Evolutionary conservation across 2,888 invertebrate species (phyloP), one percentile per base, ranked within the genome.

Genomic region (Eupithecia inturbata): DNA sequence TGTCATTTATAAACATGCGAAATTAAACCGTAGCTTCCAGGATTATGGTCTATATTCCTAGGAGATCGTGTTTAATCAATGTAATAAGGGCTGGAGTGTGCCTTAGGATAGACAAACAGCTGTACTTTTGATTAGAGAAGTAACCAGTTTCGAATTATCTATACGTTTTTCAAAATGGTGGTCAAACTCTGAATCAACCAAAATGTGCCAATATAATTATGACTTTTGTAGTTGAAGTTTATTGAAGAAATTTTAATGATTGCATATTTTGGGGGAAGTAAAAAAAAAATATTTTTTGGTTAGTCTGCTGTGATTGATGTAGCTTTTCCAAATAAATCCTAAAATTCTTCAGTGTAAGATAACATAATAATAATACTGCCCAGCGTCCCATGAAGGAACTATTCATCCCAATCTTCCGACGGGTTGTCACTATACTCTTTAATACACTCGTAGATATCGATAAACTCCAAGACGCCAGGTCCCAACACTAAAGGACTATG

Each of bases 21-120:
- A 74, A 73, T 2, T 62, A 28, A 60, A 76, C 82, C 77, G 70
- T 85, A 78, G 5, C 0, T 0, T 0, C 6, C 0, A 22, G 26
- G 9, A 12, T 6, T 79, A 85, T 36, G 71, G 83, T 79, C 66
- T 64, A 72, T 41, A 80, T 80, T 83, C 9, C 73, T 57, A n/a
- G 73, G 71, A 6, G 28, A 22, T 19, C 26, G 5, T 33, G 67
- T 85, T 84, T 81, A 83, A 86, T 87, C 83, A 84, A 82, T 83
- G 82, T 83, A 81, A 81, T 84, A 84, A 80, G 77, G 78, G 73
- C 60, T 77, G 74, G 77, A 82, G 79, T 82, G 79, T 82, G 81
- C 77, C 79, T 79, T 76, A 77, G 76, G 77, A 79, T 77, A 80
- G 84, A 85, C 84, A 86, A 87, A 87, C 86, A 84, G 83, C 82